A percentile compares a stretch with the other conserved stretches of the same genome.
phyloP scores from a whole-genome alignment of 2,797 vertebrate genomes.

The Euthynnus affinis region DNA sequence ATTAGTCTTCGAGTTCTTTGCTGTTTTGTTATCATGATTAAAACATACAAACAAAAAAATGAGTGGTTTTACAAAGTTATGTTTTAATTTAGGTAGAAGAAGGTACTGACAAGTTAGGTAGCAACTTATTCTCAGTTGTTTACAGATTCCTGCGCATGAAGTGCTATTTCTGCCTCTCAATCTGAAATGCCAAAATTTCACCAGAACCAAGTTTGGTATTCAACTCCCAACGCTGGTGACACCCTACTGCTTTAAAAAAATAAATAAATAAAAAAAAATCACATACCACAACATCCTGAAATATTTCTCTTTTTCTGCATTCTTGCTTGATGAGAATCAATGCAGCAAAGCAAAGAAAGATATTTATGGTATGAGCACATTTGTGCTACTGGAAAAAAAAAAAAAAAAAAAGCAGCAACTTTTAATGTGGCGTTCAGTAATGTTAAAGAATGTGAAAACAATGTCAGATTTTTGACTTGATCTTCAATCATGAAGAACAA shows the following conservation, averaged over 20 bases:
- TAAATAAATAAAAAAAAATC: too few relatives aligned
- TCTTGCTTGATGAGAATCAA: conserved; percentile 10
- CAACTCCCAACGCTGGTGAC: too few relatives aligned
- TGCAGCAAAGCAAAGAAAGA: not conserved
- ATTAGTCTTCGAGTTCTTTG: not conserved
- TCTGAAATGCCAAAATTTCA: too few relatives aligned
- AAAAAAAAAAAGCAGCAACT: not conserved
- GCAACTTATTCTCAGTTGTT: not conserved
- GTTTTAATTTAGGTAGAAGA: not conserved
- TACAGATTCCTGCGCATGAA: too few relatives aligned
- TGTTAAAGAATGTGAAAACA: not conserved
- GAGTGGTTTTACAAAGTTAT: not conserved
- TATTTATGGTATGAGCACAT: not conserved
- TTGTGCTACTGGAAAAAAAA: not conserved
- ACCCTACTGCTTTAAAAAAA: too few relatives aligned
- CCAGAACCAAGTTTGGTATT: too few relatives aligned
- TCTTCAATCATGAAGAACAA: not conserved
- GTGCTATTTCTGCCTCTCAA: not conserved
- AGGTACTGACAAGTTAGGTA: not conserved
- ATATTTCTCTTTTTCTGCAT: conserved; percentile 26
- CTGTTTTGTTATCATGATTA: not conserved
- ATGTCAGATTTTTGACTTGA: conserved; percentile 1
- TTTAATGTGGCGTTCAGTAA: not conserved
- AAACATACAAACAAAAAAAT: not conserved
- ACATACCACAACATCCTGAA: conserved; percentile 1